phyloP scores from a whole-genome alignment of 2,113 vertebrate species.

The Salvator merianae region DNA sequence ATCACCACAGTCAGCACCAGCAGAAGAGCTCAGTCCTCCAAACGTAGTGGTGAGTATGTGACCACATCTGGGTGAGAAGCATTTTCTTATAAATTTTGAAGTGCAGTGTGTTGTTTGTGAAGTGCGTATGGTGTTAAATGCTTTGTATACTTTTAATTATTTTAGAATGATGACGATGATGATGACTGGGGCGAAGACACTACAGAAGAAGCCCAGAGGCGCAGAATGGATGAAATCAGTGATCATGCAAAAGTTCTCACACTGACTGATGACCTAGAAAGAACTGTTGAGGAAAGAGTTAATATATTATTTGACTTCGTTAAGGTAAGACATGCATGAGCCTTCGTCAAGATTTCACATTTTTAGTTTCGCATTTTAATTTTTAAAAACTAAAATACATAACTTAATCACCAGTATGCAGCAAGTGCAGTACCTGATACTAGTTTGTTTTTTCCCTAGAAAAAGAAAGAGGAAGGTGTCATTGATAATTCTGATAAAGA shows the following conservation, averaged over 20 bases:
- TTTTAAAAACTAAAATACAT: background rate
- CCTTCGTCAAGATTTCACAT: background rate
- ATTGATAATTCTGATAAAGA: constrained; percentile 93
- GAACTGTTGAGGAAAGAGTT: constrained; percentile 91
- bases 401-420: background rate
- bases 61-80: background rate
- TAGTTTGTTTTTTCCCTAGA: constrained; percentile 64
- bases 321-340: constrained; percentile 76
- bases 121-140: no score
- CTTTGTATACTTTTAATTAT: background rate
- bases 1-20: constrained; percentile 79
- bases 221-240: constrained; percentile 97
- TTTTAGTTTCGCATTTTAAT: background rate
- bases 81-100: no score
- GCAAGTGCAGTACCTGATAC: background rate
- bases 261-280: constrained; percentile 93
- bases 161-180: constrained; percentile 86
- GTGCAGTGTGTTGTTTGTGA: rapidly evolving
- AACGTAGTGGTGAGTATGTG: constrained; percentile 83
- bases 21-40: constrained; percentile 88
- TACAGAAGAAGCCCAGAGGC: constrained; percentile 93
- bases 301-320: constrained; percentile 97
- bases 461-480: constrained; percentile 91
- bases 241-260: constrained; percentile 95
- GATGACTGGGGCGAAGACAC: constrained; percentile 98